phyloP scores from a whole-genome alignment of 2,888 invertebrate genomes.

The Polymixis flavicincta region DNA sequence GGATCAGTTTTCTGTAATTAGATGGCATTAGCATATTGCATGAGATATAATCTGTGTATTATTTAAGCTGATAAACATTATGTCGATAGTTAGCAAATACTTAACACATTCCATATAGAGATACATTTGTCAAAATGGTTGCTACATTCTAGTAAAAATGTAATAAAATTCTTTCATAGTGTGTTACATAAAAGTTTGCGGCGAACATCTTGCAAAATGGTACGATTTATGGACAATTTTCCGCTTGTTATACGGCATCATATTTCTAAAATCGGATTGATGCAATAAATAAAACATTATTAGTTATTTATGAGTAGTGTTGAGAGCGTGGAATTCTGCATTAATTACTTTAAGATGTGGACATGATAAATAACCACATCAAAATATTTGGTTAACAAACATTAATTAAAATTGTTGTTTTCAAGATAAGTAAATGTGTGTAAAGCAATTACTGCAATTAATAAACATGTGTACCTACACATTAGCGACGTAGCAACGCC shows the following conservation, averaged over 20 bases:
- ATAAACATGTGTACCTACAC: conserved; percentile 9
- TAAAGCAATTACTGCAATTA: conserved; percentile 10
- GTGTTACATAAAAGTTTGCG: conserved; percentile 41
- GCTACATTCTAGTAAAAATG: conserved; percentile 52
- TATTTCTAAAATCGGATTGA: conserved; percentile 42
- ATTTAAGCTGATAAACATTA: conserved; percentile 58
- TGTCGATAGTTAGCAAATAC: conserved; percentile 59
- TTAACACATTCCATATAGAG: conserved; percentile 54
- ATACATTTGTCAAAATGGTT: conserved; percentile 62
- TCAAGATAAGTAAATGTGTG: conserved; percentile 7
- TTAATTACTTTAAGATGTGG: conserved; percentile 26
- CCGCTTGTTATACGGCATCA: conserved; percentile 37
- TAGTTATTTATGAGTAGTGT: conserved; percentile 39
- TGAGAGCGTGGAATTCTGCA: conserved; percentile 24
- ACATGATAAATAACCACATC: conserved; percentile 27
- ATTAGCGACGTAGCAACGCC: conserved; percentile 24
- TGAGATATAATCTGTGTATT: conserved; percentile 71
- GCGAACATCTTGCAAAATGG: conserved; percentile 39
- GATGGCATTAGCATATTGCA: conserved; percentile 85
- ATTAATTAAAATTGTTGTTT: conserved; percentile 11
- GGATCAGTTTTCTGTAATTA: conserved; percentile 87
- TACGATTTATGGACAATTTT: conserved; percentile 54
- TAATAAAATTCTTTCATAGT: conserved; percentile 47
- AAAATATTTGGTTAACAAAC: conserved; percentile 31
- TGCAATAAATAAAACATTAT: conserved; percentile 40